phyloP scores from a whole-genome alignment of 2,113 vertebrate genomes.

The Beaufortia kweichowensis region DNA sequence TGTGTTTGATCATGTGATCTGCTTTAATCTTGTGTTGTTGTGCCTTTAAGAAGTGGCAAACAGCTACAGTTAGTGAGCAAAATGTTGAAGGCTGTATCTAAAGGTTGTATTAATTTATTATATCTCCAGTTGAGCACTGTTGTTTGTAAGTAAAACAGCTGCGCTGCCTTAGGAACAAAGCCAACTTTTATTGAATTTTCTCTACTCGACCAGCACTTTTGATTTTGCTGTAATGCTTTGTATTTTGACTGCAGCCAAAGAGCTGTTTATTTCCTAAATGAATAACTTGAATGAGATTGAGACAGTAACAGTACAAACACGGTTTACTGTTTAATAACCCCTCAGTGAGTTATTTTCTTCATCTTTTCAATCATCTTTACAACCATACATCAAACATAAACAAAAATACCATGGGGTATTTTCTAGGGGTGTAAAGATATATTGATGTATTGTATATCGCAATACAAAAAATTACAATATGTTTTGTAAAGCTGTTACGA shows the following conservation, averaged over 20 bases:
- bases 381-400: not conserved
- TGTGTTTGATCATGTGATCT: conserved; percentile 21
- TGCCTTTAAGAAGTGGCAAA: conserved; percentile 3
- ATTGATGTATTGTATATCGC: too few species aligned
- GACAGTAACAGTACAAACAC: not conserved
- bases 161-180: conserved; percentile 31
- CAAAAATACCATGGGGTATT: too few species aligned
- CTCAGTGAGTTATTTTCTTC: not conserved
- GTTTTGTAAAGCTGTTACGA: too few species aligned
- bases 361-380: not conserved
- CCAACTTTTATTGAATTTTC: conserved; percentile 12
- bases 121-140: not conserved
- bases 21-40: conserved; percentile 14
- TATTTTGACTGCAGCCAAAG: not conserved
- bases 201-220: conserved; percentile 34
- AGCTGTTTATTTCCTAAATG: conserved; percentile 4
- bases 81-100: not conserved
- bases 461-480: too few species aligned
- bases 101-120: conserved; percentile 12
- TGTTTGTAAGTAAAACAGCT: not conserved
- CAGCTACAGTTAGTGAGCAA: not conserved
- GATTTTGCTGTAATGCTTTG: conserved; percentile 8
- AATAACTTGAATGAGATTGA: not conserved
- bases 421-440: too few species aligned
- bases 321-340: not conserved